Conservation (phyloP, 2,888 invertebrate species). For the Homarus gammarus region DNA sequence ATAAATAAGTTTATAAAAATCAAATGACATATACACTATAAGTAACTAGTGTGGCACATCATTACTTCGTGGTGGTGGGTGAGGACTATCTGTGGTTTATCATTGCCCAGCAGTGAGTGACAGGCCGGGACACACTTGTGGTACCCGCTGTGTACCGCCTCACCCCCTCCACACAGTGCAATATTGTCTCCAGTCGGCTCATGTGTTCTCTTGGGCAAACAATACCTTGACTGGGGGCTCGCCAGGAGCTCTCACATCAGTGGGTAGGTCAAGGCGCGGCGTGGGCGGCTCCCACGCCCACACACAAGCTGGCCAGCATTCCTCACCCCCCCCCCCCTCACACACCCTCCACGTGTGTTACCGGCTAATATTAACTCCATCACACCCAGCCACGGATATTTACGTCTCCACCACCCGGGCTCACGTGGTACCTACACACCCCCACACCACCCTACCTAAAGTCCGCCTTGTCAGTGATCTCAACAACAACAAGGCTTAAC, state of each 20-base stretch:
- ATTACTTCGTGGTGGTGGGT: no score
- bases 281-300: constrained; percentile 18
- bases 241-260: background rate
- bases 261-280: constrained; percentile 7
- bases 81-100: no score
- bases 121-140: no score
- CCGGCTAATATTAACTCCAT: constrained; percentile 35
- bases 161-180: no score
- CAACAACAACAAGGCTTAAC: no score
- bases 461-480: background rate
- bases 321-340: constrained; percentile 21
- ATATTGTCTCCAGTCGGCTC: no score
- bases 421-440: constrained; percentile 1
- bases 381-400: constrained; percentile 14
- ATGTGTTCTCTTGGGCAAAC: background rate
- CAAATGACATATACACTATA: no score
- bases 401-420: constrained; percentile 3
- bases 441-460: background rate
- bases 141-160: no score
- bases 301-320: constrained; percentile 13
- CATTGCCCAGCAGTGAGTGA: no score
- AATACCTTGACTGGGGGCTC: background rate
- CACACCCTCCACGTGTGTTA: background rate
- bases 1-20: no score
- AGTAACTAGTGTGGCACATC: no score